phyloP scores from a whole-genome alignment of 2,888 invertebrate genomes.

The Cetonia aurata region DNA sequence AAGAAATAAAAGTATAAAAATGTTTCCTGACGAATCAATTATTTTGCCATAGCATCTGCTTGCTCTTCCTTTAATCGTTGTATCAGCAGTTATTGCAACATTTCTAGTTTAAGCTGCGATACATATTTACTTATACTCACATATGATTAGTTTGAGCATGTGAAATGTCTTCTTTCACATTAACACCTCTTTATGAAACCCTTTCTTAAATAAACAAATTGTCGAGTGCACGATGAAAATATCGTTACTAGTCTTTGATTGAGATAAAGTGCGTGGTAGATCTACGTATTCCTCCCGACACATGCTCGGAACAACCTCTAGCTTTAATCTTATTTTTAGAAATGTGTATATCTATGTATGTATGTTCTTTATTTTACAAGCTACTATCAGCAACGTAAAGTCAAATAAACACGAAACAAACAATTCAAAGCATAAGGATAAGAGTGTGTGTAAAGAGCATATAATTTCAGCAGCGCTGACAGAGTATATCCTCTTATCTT shows the following conservation, averaged over 20 bases:
- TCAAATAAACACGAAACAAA: conserved; percentile 22
- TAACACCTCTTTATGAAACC: conserved; percentile 14
- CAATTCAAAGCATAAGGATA: conserved; percentile 12
- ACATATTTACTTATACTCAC: not conserved
- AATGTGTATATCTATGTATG: too few species aligned
- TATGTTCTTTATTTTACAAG: too few species aligned
- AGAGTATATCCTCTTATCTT: not conserved
- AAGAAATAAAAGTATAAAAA: too few species aligned
- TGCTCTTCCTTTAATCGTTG: too few species aligned
- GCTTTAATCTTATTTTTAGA: too few species aligned
- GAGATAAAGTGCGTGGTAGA: not conserved
- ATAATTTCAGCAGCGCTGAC: conserved; percentile 1
- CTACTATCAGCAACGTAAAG: not conserved
- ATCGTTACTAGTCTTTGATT: conserved; percentile 4
- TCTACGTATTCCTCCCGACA: not conserved
- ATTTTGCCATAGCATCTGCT: too few species aligned
- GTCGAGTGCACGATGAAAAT: not conserved
- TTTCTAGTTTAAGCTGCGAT: not conserved
- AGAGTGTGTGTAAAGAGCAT: not conserved
- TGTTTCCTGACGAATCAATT: too few species aligned
- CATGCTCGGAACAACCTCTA: not conserved
- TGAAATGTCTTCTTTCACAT: conserved; percentile 23
- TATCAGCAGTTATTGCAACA: conserved; percentile 8
- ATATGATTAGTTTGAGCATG: not conserved
- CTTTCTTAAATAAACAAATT: conserved; percentile 13